Evolutionary conservation across 1,140 invertebrate species (phyloP).

Genomic region (Acarapis woodi): DNA sequence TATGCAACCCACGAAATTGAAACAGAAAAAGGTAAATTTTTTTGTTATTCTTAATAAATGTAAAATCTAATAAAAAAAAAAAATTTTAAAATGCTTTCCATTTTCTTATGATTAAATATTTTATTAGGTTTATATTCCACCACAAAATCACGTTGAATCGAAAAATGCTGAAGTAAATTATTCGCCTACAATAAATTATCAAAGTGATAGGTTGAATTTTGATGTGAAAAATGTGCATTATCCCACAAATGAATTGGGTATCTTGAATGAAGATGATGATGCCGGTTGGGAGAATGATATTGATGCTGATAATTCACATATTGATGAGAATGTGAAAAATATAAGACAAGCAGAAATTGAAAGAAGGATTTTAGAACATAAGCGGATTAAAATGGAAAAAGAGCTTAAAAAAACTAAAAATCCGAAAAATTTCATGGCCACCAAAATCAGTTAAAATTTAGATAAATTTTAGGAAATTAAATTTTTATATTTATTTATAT

Average conservation of each 20-base stretch:
- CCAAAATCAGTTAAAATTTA: slow-evolving; percentile 1
- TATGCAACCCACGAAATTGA: background rate
- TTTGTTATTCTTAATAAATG: too few relatives aligned
- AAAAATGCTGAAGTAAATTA: background rate
- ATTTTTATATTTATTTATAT: too few relatives aligned
- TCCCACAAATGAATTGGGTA: background rate
- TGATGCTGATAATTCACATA: background rate
- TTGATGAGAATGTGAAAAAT: background rate
- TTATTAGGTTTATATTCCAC: background rate
- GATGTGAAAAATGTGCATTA: background rate
- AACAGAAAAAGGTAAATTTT: background rate
- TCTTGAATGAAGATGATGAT: background rate
- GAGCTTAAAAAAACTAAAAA: background rate
- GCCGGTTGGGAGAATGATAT: background rate
- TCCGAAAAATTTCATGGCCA: background rate
- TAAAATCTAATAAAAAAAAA: too few relatives aligned
- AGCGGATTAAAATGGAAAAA: slow-evolving; percentile 2
- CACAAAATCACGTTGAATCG: background rate
- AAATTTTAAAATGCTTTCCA: too few relatives aligned
- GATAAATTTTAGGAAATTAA: too few relatives aligned
- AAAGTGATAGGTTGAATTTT: background rate
- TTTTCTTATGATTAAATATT: background rate
- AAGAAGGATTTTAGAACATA: background rate
- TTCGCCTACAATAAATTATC: background rate
- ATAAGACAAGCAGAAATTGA: background rate